Evolutionary conservation across 53 echinoderm and acorn worm genomes (phyloP), one percentile per base, ranked within the genome.

Genomic region (Temnopleurus reevesii): DNA sequence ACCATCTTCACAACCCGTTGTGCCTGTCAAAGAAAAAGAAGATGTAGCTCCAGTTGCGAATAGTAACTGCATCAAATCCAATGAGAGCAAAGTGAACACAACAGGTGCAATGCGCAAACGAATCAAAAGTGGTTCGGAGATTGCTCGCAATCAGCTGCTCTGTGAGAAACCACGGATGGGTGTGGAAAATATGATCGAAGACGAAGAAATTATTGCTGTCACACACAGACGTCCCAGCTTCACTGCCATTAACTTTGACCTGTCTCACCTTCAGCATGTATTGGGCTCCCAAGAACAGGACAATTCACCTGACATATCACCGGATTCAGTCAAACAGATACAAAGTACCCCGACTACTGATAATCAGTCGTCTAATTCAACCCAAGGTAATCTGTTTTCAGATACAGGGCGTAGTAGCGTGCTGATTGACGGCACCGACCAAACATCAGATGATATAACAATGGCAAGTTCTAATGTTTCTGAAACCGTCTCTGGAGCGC

Each of bases 141-240:
- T 30, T 46, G 71, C 65, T 6, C 46, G 71, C 7, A 66, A 87
- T 66, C 53, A 36, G 30, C 17, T 87, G 31, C 53, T 87, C 15
- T 28, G 29, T 28, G 65, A 49, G 45, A 87, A 87, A 24, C 47
- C 88, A n/a, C 33, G 51, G 0, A 18, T 46, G 10, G 30, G 58
- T 23, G 85, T 66, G 2, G 88, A 87, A 45, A 51, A 66, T 17
- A 66, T 87, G 71, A 64, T 66, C 5, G 88, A 87, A 31, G 88
- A 87, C 12, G 46, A 66, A 51, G 88, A 87, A 21, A 87, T 87
- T 18, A 87, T 66, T 24, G 88, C 88, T 1, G 88, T 47, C 5
- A 87, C 88, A 1, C 12, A 29, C 23, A 87, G 71, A 63, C 66
- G 88, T 31, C 88, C 88, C 8, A 87, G 88, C 35, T 87, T 87